Evolutionary conservation across 2,113 vertebrate species (phyloP).

Genomic region (Dinomys branickii): DNA sequence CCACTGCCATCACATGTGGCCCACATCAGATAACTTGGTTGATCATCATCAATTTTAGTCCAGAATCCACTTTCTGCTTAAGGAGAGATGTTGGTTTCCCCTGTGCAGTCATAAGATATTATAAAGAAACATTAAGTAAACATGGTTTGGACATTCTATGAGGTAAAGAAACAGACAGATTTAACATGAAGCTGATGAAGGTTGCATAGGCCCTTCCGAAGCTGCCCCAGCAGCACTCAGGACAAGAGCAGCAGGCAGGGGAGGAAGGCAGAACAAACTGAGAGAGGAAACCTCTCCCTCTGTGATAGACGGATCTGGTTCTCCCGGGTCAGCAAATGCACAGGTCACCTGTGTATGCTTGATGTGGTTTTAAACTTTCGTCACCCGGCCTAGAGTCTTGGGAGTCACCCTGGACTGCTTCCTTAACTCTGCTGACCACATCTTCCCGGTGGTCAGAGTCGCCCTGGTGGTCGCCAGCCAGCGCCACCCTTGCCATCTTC

Average conservation of each 20-base stretch:
- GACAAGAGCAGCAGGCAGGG: no score
- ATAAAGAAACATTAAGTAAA: not conserved
- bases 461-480: no score
- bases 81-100: not conserved
- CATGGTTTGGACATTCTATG: not conserved
- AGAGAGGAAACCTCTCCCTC: not conserved
- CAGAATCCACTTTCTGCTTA: not conserved
- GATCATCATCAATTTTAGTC: not conserved
- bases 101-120: not conserved
- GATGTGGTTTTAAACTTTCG: not conserved
- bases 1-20: not conserved
- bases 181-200: not conserved
- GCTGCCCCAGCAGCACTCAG: not conserved
- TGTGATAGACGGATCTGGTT: rapidly evolving
- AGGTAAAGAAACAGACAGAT: not conserved
- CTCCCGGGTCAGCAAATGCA: not conserved
- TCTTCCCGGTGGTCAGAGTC: not conserved
- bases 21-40: not conserved
- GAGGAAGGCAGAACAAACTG: rapidly evolving
- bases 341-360: not conserved
- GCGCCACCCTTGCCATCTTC: not conserved
- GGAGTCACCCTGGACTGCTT: not conserved
- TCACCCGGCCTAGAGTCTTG: not conserved
- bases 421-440: not conserved
- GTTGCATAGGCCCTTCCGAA: no score